Percentiles rank a stretch among this genome's conserved stretches.
Evolutionary conservation across 2,888 invertebrate genomes (phyloP).

Genomic region (Bellardia pandia): DNA sequence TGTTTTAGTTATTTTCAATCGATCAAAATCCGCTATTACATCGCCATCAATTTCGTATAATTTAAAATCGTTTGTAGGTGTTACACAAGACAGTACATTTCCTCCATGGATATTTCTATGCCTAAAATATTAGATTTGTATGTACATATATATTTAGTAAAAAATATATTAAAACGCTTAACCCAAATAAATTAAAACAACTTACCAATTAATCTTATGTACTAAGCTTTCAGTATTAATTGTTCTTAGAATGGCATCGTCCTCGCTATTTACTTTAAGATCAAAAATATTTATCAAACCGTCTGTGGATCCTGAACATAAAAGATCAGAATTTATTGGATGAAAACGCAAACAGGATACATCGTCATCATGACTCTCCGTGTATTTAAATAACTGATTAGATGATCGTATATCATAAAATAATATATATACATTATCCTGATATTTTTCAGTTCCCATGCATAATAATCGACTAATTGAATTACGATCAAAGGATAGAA

Average conservation of each 20-base stretch:
- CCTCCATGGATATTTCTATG: constrained; percentile 82
- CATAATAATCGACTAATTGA: constrained; percentile 89
- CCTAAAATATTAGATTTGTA: constrained; percentile 74
- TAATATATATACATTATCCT: constrained; percentile 89
- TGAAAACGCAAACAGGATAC: constrained; percentile 91
- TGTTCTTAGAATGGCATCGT: constrained; percentile 91
- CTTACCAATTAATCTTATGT: constrained; percentile 86
- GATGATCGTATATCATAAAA: constrained; percentile 91
- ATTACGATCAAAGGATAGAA: constrained; percentile 90
- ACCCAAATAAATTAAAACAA: background rate
- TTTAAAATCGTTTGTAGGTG: constrained; percentile 89
- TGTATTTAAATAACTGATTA: constrained; percentile 90
- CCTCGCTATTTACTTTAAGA: constrained; percentile 89
- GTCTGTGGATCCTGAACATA: constrained; percentile 92
- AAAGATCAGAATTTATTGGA: constrained; percentile 86
- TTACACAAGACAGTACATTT: constrained; percentile 87
- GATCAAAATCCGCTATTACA: constrained; percentile 85
- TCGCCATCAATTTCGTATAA: constrained; percentile 89
- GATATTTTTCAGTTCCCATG: constrained; percentile 89
- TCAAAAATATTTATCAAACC: constrained; percentile 94
- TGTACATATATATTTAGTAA: background rate
- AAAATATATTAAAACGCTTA: background rate
- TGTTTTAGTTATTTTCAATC: constrained; percentile 86
- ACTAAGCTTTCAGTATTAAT: constrained; percentile 92
- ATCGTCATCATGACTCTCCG: constrained; percentile 92